These are phyloP conservation scores for Calliphora vicina DNA, from an alignment of 1,140 invertebrate genomes.

Conservation along the genomic window DNA sequence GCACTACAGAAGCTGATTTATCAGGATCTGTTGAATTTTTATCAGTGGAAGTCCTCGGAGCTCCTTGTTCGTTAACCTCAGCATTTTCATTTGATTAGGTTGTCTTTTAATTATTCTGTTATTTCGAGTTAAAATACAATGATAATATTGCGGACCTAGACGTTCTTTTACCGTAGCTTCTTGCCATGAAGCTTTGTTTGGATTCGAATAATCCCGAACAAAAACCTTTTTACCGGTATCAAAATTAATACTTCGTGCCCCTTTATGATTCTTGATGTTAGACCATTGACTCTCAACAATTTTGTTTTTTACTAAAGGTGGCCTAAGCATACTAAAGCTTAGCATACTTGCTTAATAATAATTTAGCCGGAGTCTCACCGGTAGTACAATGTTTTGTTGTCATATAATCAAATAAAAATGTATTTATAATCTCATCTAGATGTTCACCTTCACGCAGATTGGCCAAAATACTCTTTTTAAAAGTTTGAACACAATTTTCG, in stretches of 20 bases:
- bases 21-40: too few species aligned
- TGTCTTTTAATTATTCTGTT: slow-evolving; percentile 9
- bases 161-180: not conserved
- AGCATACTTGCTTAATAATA: not conserved
- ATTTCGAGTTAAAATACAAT: slow-evolving; percentile 9
- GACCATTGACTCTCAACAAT: not conserved
- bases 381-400: slow-evolving; percentile 7
- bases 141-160: slow-evolving; percentile 10
- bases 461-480: not conserved
- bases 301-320: slow-evolving; percentile 22
- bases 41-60: too few species aligned
- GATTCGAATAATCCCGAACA: slow-evolving; percentile 24
- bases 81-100: not conserved
- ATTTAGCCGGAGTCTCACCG: slow-evolving; percentile 5
- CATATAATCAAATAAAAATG: not conserved
- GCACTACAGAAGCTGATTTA: too few species aligned
- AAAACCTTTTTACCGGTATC: too few species aligned
- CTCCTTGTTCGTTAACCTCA: too few species aligned
- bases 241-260: too few species aligned
- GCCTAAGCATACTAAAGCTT: not conserved
- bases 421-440: too few species aligned
- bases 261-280: slow-evolving; percentile 17
- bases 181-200: slow-evolving; percentile 8
- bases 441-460: not conserved
- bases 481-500: not conserved